Evolutionary conservation across 1,140 invertebrate genomes (phyloP).

Genomic region (Drosophila santomea): DNA sequence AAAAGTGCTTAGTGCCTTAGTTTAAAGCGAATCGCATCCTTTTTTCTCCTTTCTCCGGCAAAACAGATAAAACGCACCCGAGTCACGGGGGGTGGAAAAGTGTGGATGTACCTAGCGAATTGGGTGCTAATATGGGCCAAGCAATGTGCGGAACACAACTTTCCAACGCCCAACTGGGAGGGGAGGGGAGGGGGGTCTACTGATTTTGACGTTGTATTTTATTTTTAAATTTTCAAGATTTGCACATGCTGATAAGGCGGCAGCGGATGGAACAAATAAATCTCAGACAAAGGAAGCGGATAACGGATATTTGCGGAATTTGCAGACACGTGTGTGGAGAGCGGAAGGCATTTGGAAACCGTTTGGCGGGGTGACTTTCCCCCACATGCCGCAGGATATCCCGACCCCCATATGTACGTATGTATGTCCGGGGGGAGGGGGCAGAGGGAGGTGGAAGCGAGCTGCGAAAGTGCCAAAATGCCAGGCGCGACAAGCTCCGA

Average conservation of each 20-base stretch:
- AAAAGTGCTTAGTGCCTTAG: slow-evolving; percentile 82
- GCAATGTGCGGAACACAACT: slow-evolving; percentile 39
- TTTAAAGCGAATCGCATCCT: slow-evolving; percentile 70
- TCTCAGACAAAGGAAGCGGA: slow-evolving; percentile 77
- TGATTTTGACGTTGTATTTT: slow-evolving; percentile 46
- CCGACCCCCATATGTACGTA: neutral
- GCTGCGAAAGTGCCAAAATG: slow-evolving; percentile 73
- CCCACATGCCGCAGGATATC: slow-evolving; percentile 44
- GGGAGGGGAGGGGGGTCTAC: slow-evolving; percentile 23
- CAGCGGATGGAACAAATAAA: slow-evolving; percentile 61
- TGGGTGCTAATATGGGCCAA: slow-evolving; percentile 82
- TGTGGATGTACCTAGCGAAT: slow-evolving; percentile 34
- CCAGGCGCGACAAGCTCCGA: slow-evolving; percentile 76
- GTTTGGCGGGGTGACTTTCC: slow-evolving; percentile 62
- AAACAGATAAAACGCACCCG: slow-evolving; percentile 60
- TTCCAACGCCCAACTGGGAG: slow-evolving; percentile 6
- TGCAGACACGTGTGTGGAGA: slow-evolving; percentile 72
- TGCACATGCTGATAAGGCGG: slow-evolving; percentile 65
- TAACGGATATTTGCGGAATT: slow-evolving; percentile 82
- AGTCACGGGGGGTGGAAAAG: slow-evolving; percentile 7
- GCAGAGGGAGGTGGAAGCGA: neutral
- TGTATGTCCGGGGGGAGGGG: neutral
- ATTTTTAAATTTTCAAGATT: slow-evolving; percentile 78
- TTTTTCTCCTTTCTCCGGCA: slow-evolving; percentile 26
- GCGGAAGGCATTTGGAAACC: slow-evolving; percentile 65